Evolutionary conservation across 2,113 vertebrate genomes (phyloP), one percentile per base, ranked within the genome.

Genomic region (Gopherus flavomarginatus): DNA sequence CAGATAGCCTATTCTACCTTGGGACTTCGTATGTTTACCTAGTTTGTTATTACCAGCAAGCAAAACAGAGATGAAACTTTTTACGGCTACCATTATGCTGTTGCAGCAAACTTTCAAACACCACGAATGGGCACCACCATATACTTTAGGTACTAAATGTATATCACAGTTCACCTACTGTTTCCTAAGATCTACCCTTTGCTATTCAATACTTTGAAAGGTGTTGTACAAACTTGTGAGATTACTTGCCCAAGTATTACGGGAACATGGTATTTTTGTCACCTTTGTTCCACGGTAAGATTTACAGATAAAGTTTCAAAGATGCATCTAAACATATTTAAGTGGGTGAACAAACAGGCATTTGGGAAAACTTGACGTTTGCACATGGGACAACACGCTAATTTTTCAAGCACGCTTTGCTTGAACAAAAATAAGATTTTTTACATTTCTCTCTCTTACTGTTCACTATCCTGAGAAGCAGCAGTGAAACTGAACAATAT

Each of bases 251-350:
- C 21, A 13, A 77, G 42, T 77, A 77, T 42, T 72, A 38, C n/a
- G n/a, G 38, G 69, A 77, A 42, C 38, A 44, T 44, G 19, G 38
- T 44, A 44, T 5, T 44, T 75, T 11, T 27, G 5, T 94, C 75
- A 47, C 82, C 44, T 42, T 92, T 83, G 22, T 92, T 85, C 96
- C 22, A 82, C 92, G 85, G 24, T 65, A 56, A 85, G 86, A 92
- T 93, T 86, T 85, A 90, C 65, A 75, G 50, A n/a, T 65, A 65
- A 93, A 90, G 50, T 88, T 92, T 90, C 83, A 94, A 59, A 77
- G 22, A 44, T 12, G 38, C 22, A 42, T 27, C 22, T 26, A 77
- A 77, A 77, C 22, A 91, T 92, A 85, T 90, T 0, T 89, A 31
- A 69, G 62, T 27, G 62, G 35, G 62, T 69, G 62, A n/a, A 69